Conservation (phyloP, 2,113 vertebrate species). For the Eubucco bourcierii region DNA sequence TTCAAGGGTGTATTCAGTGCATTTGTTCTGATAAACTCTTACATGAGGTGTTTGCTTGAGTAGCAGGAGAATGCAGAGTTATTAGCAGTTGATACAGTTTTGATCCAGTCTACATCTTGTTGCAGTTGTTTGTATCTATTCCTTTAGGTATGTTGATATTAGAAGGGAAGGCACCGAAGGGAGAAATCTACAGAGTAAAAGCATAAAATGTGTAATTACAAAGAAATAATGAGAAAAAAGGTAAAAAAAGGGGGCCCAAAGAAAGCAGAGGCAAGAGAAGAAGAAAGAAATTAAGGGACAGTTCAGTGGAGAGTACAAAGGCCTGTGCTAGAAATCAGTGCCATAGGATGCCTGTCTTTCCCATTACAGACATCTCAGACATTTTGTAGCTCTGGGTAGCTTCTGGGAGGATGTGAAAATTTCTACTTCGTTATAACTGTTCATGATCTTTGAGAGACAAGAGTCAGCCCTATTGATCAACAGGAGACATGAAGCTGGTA, state of each 20-base stretch:
- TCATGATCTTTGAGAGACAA: background rate
- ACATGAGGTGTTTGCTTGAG: background rate
- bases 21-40: background rate
- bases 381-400: background rate
- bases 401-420: background rate
- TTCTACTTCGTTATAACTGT: background rate
- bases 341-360: background rate
- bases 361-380: background rate
- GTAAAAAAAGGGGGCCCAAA: background rate
- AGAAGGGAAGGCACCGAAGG: background rate
- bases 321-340: background rate
- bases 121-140: background rate
- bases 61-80: background rate
- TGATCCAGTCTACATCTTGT: background rate
- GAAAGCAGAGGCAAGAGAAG: background rate
- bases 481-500: background rate
- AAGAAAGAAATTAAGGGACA: background rate
- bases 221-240: background rate
- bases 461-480: background rate
- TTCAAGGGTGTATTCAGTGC: background rate
- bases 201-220: background rate
- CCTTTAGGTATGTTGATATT: background rate
- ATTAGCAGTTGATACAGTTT: background rate
- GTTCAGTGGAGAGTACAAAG: background rate
- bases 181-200: background rate